These are phyloP conservation scores for Mycetomoellerius zeteki DNA, from an alignment of 1,140 invertebrate species.

Conservation along the genomic window DNA sequence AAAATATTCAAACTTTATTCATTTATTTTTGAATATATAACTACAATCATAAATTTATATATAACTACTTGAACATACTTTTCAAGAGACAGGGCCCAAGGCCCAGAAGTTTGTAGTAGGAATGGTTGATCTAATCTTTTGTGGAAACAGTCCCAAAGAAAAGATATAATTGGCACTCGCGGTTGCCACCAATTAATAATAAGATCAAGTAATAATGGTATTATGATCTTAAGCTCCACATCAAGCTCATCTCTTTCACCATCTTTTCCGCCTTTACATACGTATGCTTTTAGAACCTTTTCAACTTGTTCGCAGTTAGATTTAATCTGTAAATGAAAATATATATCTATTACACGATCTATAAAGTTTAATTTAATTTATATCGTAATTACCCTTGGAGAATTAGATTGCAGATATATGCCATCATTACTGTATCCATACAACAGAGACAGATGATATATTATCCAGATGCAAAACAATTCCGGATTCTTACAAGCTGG, in stretches of 20 bases:
- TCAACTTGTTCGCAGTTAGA: conserved; percentile 82
- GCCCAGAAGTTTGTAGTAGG: conserved; percentile 82
- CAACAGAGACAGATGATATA: conserved; percentile 83
- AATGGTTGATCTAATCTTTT: conserved; percentile 85
- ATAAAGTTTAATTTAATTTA: neutral
- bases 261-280: conserved; percentile 81
- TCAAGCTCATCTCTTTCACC: conserved; percentile 83
- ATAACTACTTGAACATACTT: conserved; percentile 78
- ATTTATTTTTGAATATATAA: neutral
- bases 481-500: conserved; percentile 81
- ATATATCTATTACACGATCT: conserved; percentile 22
- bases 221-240: conserved; percentile 83
- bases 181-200: conserved; percentile 85
- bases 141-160: conserved; percentile 86
- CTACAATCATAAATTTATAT: conserved; percentile 39
- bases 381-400: conserved; percentile 68
- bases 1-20: conserved; percentile 38
- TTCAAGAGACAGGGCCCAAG: conserved; percentile 83
- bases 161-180: conserved; percentile 81
- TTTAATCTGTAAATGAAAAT: conserved; percentile 72
- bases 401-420: conserved; percentile 72
- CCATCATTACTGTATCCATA: conserved; percentile 82
- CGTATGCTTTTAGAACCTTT: conserved; percentile 82
- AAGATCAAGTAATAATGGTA: conserved; percentile 82
- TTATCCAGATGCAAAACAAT: conserved; percentile 83